A percentile compares a stretch with the other conserved stretches of the same genome.
phyloP scores from a whole-genome alignment of 2,888 invertebrate genomes.

The Synergus itoensis region DNA sequence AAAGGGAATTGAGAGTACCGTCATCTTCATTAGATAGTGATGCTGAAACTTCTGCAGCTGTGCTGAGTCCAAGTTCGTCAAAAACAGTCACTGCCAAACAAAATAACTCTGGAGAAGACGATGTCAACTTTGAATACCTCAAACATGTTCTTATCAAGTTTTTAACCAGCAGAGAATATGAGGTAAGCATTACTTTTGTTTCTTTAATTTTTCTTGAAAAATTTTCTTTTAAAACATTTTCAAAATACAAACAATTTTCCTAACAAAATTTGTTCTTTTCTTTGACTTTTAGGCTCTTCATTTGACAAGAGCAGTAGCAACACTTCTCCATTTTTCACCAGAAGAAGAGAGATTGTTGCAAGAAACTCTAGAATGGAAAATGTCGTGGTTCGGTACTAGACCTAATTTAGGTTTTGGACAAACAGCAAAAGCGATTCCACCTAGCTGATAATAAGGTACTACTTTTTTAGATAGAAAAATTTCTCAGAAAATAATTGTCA shows the following conservation, averaged over 20 bases:
- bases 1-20: conserved; percentile 86
- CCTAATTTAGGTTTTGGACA: conserved; percentile 81
- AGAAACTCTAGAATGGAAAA: conserved; percentile 88
- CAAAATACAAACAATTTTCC: background rate
- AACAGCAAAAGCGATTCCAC: conserved; percentile 80
- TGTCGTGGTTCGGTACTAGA: conserved; percentile 85
- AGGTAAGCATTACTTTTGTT: conserved; percentile 74
- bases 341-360: conserved; percentile 93
- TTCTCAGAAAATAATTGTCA: background rate
- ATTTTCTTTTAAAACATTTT: conserved; percentile 19
- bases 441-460: conserved; percentile 80
- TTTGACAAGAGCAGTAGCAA: conserved; percentile 92
- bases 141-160: conserved; percentile 97
- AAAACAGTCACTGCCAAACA: conserved; percentile 77
- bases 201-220: background rate
- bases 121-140: conserved; percentile 91
- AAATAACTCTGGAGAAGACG: conserved; percentile 79
- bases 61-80: conserved; percentile 82
- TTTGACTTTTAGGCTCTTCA: conserved; percentile 87
- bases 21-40: conserved; percentile 80
- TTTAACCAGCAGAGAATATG: conserved; percentile 90
- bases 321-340: conserved; percentile 88
- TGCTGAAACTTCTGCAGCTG: conserved; percentile 81
- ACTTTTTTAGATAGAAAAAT: conserved; percentile 49
- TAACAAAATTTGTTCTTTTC: conserved; percentile 11